Evolutionary conservation across 2,797 vertebrate genomes (phyloP), one percentile per base, ranked within the genome.

Genomic region (Peromyscus aztecus): DNA sequence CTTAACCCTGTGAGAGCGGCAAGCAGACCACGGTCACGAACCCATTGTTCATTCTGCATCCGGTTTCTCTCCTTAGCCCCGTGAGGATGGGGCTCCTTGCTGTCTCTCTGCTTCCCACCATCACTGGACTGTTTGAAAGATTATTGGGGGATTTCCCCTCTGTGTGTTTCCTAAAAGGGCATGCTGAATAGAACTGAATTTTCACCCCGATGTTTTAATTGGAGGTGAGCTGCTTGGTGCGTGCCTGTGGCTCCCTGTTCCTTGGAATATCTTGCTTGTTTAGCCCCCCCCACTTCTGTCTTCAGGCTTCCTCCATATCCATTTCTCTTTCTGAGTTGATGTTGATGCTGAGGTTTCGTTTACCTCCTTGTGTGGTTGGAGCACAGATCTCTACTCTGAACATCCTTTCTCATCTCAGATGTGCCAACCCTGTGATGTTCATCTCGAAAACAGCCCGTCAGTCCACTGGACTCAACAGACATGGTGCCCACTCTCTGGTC

Each of bases 251-350:
- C 37, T 23, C 55, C 27, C 19, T 40, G 7, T 17, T 31, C n/a
- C 27, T 17, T 57, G 57, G 85, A 77, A 23, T 55, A 34, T 8
- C 37, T 37, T 67, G 59, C 3, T 31, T 24, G 27, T 81, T 40
- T 0, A 29, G 0, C 21, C 4, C 5, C 4, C 5, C 23, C 0
- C 17, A 1, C 16, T 34, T 59, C 23, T 17, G 37, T 57, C 49
- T 19, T n/a, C 14, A 1, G 21, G 37, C 55, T 73, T 2, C 55
- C 52, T 37, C 5, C 83, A 46, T 43, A 21, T 12, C 31, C 11
- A 0, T 34, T 83, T 67, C 21, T 76, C 40, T 90, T 55, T 69
- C 27, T 57, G 90, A 86, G 1, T 83, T 43, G 78, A 69, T 24
- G 67, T 3, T 69, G 37, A 29, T 67, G 31, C 43, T 73, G 69